Evolutionary conservation across 2,797 vertebrate species (phyloP).

Genomic region (Chloroceryle inda): DNA sequence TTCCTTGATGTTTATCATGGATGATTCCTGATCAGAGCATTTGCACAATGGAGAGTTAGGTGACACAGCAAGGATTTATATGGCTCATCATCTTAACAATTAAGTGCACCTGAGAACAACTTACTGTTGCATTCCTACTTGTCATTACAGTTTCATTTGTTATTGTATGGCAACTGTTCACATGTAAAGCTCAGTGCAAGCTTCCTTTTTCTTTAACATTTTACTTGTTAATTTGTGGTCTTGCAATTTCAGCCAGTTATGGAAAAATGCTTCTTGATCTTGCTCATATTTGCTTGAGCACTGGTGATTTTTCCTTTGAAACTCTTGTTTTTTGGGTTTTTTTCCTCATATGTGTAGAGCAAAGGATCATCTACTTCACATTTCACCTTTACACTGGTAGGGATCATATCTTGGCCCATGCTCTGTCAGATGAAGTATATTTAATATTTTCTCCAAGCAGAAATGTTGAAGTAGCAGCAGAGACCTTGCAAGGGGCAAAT

Average conservation of each 20-base stretch:
- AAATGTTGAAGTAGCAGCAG: not conserved
- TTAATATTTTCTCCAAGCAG: not conserved
- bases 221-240: not conserved
- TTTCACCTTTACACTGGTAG: not conserved
- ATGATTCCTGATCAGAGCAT: not conserved
- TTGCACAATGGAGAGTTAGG: not conserved
- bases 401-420: not conserved
- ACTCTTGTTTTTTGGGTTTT: not conserved
- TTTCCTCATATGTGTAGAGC: not conserved
- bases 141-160: not conserved
- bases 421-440: not conserved
- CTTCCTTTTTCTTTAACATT: not conserved
- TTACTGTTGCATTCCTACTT: not conserved
- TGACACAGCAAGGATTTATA: slow-evolving; percentile 24
- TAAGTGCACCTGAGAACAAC: not conserved
- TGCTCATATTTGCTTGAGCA: not conserved
- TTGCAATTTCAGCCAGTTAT: not conserved
- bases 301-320: not conserved
- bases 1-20: not conserved
- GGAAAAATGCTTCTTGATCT: not conserved
- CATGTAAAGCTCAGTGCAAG: not conserved
- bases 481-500: not conserved
- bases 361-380: not conserved
- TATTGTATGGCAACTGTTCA: not conserved
- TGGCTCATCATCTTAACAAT: slow-evolving; percentile 2